Conservation (phyloP, 2,888 invertebrate genomes). For the Lathronympha strigana region DNA sequence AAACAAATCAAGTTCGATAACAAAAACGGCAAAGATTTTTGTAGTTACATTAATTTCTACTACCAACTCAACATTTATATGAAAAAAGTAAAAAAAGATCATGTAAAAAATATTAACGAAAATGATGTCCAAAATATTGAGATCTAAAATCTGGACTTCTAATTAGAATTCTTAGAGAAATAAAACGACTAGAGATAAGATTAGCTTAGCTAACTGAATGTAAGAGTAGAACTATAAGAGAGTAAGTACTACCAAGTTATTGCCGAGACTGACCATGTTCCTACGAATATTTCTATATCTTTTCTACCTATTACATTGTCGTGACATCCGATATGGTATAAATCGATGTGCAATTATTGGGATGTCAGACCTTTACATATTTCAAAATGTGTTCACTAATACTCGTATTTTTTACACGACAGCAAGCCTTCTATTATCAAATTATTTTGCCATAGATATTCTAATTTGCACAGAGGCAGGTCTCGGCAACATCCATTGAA, state of each 20-base stretch:
- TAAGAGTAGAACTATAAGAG: not conserved
- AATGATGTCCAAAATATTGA: slow-evolving; percentile 15
- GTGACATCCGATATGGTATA: not conserved
- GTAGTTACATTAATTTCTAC: too few species aligned
- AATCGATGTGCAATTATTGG: not conserved
- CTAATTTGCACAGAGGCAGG: not conserved
- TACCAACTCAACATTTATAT: too few species aligned
- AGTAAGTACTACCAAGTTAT: not conserved
- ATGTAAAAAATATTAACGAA: not conserved
- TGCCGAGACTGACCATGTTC: not conserved
- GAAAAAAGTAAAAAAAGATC: not conserved
- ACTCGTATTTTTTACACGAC: too few species aligned
- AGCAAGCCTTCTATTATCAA: too few species aligned
- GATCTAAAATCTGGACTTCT: slow-evolving; percentile 36
- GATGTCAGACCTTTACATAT: too few species aligned
- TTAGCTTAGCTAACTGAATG: slow-evolving; percentile 26
- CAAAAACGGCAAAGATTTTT: not conserved
- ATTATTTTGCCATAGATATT: not conserved
- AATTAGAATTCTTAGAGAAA: slow-evolving; percentile 48
- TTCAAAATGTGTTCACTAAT: too few species aligned
- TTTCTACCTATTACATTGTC: not conserved
- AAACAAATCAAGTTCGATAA: not conserved
- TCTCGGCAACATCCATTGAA: not conserved
- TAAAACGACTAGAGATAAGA: slow-evolving; percentile 37
- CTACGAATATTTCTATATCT: slow-evolving; percentile 4